These are phyloP conservation scores for Cremastinae sp. DNA, from an alignment of 2,888 invertebrate species.

Conservation along the genomic window DNA sequence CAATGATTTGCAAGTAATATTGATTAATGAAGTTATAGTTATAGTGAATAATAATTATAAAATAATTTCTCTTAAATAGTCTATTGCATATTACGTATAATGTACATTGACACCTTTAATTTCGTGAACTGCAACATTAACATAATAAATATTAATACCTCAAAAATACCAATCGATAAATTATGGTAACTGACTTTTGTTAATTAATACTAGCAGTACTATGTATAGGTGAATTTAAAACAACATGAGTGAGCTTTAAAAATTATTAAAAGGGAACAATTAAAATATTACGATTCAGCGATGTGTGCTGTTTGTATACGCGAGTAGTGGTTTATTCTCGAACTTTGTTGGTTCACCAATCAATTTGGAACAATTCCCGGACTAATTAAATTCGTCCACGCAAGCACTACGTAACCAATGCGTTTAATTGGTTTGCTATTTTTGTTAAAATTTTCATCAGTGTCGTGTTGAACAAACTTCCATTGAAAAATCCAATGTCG, in stretches of 20 bases:
- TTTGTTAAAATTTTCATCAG: background rate
- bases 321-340: conserved; percentile 13
- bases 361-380: conserved; percentile 2
- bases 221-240: too few species aligned
- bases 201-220: background rate
- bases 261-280: conserved; percentile 26
- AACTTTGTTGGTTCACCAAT: conserved; percentile 5
- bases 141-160: too few species aligned
- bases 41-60: too few species aligned
- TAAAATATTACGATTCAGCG: conserved; percentile 25
- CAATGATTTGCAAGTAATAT: too few species aligned
- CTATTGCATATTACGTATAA: too few species aligned
- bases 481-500: too few species aligned
- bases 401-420: background rate
- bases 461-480: background rate
- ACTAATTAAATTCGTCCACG: conserved; percentile 1
- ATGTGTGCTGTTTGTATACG: background rate
- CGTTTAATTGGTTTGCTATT: background rate
- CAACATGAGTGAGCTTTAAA: conserved; percentile 1
- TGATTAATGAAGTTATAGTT: too few species aligned
- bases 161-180: too few species aligned
- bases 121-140: too few species aligned
- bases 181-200: conserved; percentile 1
- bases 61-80: too few species aligned
- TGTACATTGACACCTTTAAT: too few species aligned